Percentiles rank a stretch among this genome's conserved stretches.
Conservation (phyloP, 2,888 invertebrate genomes). For the Acrocera orbiculus region DNA sequence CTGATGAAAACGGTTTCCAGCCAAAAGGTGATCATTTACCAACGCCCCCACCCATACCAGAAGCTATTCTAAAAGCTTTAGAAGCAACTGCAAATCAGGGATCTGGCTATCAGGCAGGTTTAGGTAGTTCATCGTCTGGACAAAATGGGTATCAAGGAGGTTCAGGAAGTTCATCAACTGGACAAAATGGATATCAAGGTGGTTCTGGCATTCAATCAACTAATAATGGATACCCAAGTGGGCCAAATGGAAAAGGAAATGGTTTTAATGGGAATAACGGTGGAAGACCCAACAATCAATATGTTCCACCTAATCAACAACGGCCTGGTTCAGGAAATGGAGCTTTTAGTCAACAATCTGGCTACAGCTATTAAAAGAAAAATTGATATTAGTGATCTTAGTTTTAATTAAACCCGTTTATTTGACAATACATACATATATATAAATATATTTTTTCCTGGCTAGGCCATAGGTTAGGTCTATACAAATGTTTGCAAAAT, state of each 20-base stretch:
- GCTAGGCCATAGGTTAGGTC: too few species aligned
- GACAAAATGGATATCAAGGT: slow-evolving; percentile 20
- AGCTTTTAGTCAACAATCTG: slow-evolving; percentile 31
- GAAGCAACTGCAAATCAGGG: slow-evolving; percentile 34
- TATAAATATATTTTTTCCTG: too few species aligned
- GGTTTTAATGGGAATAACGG: slow-evolving; percentile 16
- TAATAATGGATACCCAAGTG: slow-evolving; percentile 16
- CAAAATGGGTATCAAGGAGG: slow-evolving; percentile 20
- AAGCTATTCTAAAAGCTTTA: slow-evolving; percentile 40
- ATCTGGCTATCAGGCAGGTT: slow-evolving; percentile 14
- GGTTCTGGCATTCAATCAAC: slow-evolving; percentile 15
- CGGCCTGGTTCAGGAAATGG: slow-evolving; percentile 20
- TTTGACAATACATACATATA: too few species aligned
- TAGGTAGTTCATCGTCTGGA: slow-evolving; percentile 19
- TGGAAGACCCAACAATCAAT: slow-evolving; percentile 13
- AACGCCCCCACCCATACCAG: slow-evolving; percentile 47
- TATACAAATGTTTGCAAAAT: too few species aligned
- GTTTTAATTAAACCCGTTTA: too few species aligned
- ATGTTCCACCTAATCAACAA: slow-evolving; percentile 9
- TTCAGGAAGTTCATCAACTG: slow-evolving; percentile 18
- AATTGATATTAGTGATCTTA: too few species aligned
- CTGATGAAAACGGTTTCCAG: slow-evolving; percentile 49
- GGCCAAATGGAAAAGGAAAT: slow-evolving; percentile 12
- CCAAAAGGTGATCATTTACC: slow-evolving; percentile 40
- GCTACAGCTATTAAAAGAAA: slow-evolving; percentile 31